A percentile compares a stretch with the other conserved stretches of the same genome.
These are phyloP conservation scores for Drosophila punjabiensis DNA, from an alignment of 1,140 invertebrate genomes.

Conservation along the genomic window DNA sequence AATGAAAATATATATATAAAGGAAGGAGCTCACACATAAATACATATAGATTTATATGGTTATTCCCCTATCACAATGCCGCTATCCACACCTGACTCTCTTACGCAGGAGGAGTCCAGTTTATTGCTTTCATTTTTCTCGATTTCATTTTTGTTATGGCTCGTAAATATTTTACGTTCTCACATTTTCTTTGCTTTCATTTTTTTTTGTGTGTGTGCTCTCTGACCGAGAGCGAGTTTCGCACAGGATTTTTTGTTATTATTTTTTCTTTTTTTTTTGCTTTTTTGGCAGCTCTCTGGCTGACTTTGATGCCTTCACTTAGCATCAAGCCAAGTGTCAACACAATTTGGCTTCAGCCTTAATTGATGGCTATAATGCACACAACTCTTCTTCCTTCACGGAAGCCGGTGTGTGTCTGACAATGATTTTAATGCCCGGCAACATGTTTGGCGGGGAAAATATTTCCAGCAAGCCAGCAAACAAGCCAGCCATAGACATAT, in stretches of 20 bases:
- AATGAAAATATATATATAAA: constrained; percentile 38
- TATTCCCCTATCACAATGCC: constrained; percentile 52
- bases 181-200: constrained; percentile 40
- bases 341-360: constrained; percentile 67
- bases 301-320: constrained; percentile 69
- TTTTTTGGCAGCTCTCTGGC: constrained; percentile 15
- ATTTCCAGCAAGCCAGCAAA: constrained; percentile 42
- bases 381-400: constrained; percentile 31
- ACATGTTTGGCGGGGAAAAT: constrained; percentile 50
- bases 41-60: constrained; percentile 55
- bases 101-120: constrained; percentile 27
- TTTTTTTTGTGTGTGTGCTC: background rate
- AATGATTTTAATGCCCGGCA: constrained; percentile 80
- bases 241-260: constrained; percentile 2
- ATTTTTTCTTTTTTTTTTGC: background rate
- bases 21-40: constrained; percentile 17
- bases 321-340: constrained; percentile 76
- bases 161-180: constrained; percentile 81
- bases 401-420: constrained; percentile 38
- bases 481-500: constrained; percentile 54
- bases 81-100: constrained; percentile 45
- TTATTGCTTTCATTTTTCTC: constrained; percentile 80
- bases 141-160: constrained; percentile 72
- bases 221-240: constrained; percentile 4
- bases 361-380: constrained; percentile 77